Conservation (phyloP, 2,888 invertebrate species). For the Caenorhabditis sp. region DNA sequence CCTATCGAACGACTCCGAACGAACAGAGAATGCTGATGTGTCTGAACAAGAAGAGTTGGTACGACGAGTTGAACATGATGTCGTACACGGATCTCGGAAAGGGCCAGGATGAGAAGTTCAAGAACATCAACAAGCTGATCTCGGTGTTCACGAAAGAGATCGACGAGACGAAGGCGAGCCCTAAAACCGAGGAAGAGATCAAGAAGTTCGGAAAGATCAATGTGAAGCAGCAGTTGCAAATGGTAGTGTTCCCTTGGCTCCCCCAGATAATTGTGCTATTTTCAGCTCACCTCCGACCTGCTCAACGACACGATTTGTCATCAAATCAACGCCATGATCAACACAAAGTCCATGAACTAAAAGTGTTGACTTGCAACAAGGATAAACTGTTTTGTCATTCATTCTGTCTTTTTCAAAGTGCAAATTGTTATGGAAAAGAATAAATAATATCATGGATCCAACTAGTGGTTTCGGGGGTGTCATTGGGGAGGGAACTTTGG, state of each 20-base stretch:
- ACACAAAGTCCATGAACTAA: slow-evolving; percentile 46
- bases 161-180: slow-evolving; percentile 27
- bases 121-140: slow-evolving; percentile 66
- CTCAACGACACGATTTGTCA: slow-evolving; percentile 45
- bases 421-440: not conserved
- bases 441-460: no score
- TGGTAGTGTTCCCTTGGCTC: slow-evolving; percentile 2
- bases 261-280: not conserved
- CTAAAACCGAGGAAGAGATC: slow-evolving; percentile 56
- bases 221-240: slow-evolving; percentile 68
- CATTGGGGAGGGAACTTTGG: slow-evolving; percentile 4
- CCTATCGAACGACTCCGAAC: slow-evolving; percentile 62
- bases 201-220: slow-evolving; percentile 69
- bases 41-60: slow-evolving; percentile 69
- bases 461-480: no score
- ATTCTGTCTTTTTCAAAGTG: no score
- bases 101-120: slow-evolving; percentile 54
- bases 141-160: slow-evolving; percentile 65
- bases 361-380: no score
- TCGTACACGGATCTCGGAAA: slow-evolving; percentile 42
- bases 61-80: slow-evolving; percentile 60
- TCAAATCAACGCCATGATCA: slow-evolving; percentile 52
- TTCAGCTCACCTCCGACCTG: slow-evolving; percentile 45
- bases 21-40: slow-evolving; percentile 73
- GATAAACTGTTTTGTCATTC: no score